phyloP scores from a whole-genome alignment of 2,113 vertebrate genomes.

The Amblyornis subalaris region DNA sequence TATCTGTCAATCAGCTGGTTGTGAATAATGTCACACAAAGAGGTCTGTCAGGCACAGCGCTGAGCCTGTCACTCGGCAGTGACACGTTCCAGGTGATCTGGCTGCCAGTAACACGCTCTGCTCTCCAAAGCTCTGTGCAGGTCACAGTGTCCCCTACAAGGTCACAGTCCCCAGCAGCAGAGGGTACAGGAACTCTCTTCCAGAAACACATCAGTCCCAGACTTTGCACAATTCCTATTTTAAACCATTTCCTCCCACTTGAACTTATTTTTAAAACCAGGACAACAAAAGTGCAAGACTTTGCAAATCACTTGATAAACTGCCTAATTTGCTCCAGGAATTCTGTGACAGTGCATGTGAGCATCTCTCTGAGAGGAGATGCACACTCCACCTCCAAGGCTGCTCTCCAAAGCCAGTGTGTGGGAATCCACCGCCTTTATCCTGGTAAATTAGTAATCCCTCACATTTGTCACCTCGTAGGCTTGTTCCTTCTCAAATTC shows the following conservation, averaged over 20 bases:
- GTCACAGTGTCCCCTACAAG: not conserved
- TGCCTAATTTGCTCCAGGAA: fast-evolving
- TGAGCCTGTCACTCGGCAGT: not conserved
- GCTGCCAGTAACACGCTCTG: fast-evolving
- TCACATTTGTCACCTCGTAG: not conserved
- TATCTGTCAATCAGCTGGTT: not conserved
- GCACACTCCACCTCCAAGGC: not conserved
- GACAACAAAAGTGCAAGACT: not conserved
- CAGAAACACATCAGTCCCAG: not conserved
- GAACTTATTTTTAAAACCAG: constrained; percentile 7
- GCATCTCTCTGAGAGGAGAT: not conserved
- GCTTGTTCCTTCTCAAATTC: not conserved
- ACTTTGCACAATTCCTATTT: not conserved
- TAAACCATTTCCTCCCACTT: not conserved
- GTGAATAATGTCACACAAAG: not conserved
- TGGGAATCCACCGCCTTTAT: not conserved
- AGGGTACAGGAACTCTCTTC: not conserved
- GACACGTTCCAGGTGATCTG: not conserved
- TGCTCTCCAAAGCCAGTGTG: not conserved
- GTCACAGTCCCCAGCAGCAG: not conserved
- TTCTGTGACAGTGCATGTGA: not conserved
- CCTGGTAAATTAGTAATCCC: not conserved
- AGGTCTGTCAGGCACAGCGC: not conserved
- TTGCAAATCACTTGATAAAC: not conserved
- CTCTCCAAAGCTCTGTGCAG: not conserved